phyloP scores from a whole-genome alignment of 2,888 invertebrate species.

The Amaurobius ferox region DNA sequence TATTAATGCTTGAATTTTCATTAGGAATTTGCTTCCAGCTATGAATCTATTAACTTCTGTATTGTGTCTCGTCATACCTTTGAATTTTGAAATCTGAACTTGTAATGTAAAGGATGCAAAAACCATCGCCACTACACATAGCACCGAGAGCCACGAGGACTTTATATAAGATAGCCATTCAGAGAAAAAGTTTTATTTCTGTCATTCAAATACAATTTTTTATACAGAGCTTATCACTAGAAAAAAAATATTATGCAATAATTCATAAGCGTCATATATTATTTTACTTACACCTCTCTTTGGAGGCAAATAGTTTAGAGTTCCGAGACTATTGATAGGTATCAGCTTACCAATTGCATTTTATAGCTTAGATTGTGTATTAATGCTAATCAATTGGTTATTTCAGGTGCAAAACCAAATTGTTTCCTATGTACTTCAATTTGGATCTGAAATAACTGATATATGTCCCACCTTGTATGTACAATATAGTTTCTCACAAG shows the following conservation, averaged over 20 bases:
- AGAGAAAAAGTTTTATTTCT: slow-evolving; percentile 39
- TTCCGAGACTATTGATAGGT: slow-evolving; percentile 58
- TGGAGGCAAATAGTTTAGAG: slow-evolving; percentile 42
- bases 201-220: slow-evolving; percentile 66
- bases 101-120: slow-evolving; percentile 44
- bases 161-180: slow-evolving; percentile 51
- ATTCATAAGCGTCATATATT: slow-evolving; percentile 65
- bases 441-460: slow-evolving; percentile 55
- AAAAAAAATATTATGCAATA: slow-evolving; percentile 67
- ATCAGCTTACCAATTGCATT: slow-evolving; percentile 45
- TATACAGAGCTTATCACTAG: slow-evolving; percentile 72
- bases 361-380: slow-evolving; percentile 45
- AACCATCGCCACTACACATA: slow-evolving; percentile 67
- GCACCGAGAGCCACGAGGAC: slow-evolving; percentile 63
- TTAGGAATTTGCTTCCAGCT: slow-evolving; percentile 57
- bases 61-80: slow-evolving; percentile 28
- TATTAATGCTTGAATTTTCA: slow-evolving; percentile 29
- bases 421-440: slow-evolving; percentile 64
- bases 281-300: slow-evolving; percentile 63
- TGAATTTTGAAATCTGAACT: slow-evolving; percentile 15
- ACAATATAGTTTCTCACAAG: slow-evolving; percentile 34
- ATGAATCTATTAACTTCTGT: slow-evolving; percentile 25
- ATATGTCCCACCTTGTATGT: slow-evolving; percentile 36
- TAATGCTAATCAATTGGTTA: slow-evolving; percentile 37
- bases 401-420: slow-evolving; percentile 42